Conservation (phyloP, 2,888 invertebrate genomes). For the Drosophila falleni region DNA sequence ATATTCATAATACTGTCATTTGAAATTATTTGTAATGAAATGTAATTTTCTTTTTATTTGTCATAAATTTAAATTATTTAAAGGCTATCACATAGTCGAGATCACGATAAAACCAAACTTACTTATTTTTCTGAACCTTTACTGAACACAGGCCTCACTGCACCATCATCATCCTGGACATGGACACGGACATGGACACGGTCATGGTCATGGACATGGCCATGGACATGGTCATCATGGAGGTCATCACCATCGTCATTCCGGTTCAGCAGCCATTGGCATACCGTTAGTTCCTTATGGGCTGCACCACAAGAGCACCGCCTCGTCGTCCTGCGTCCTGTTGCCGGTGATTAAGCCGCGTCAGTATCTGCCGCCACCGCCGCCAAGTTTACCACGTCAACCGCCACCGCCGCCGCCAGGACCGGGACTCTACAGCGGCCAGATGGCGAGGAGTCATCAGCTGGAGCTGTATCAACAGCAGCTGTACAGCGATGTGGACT, state of each 20-base stretch:
- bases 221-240: conserved; percentile 28
- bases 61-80: too few species aligned
- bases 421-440: conserved; percentile 89
- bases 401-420: conserved; percentile 89
- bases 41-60: too few species aligned
- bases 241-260: conserved; percentile 64
- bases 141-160: conserved; percentile 67
- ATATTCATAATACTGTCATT: too few species aligned
- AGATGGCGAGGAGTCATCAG: conserved; percentile 91
- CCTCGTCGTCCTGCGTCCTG: conserved; percentile 87
- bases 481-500: conserved; percentile 95
- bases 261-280: conserved; percentile 81
- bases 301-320: conserved; percentile 88
- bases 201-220: neutral
- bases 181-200: conserved; percentile 24
- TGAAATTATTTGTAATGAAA: too few species aligned
- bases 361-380: conserved; percentile 88
- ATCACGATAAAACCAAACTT: too few species aligned
- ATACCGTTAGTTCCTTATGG: conserved; percentile 86
- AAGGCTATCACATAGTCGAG: too few species aligned
- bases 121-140: too few species aligned
- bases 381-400: conserved; percentile 88
- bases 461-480: conserved; percentile 95
- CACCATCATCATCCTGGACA: conserved; percentile 49
- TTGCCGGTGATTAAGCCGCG: conserved; percentile 88